phyloP scores from a whole-genome alignment of 2,888 invertebrate species.

The Abrostola tripartita region DNA sequence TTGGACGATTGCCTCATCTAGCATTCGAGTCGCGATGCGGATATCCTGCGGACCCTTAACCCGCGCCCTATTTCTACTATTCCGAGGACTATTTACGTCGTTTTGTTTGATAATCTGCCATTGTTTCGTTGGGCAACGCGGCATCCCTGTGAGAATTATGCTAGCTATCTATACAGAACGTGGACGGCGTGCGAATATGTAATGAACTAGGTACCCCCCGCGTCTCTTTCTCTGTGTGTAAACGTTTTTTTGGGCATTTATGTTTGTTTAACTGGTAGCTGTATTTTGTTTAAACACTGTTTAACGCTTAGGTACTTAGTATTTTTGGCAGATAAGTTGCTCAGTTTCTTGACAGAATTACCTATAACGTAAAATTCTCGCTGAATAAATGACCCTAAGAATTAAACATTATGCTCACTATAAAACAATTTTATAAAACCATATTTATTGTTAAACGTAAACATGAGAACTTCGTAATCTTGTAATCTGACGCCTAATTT shows the following conservation, averaged over 20 bases:
- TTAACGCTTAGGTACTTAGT: no score
- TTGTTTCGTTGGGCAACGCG: constrained; percentile 82
- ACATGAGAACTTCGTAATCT: no score
- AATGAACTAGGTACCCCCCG: constrained; percentile 66
- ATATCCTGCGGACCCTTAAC: constrained; percentile 83
- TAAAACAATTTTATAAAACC: no score
- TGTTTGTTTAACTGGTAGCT: constrained; percentile 15
- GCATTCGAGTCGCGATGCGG: constrained; percentile 83
- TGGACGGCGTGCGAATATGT: constrained; percentile 81
- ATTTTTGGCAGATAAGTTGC: no score
- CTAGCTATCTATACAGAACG: constrained; percentile 84
- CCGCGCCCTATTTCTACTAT: constrained; percentile 83
- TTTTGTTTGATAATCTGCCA: constrained; percentile 87
- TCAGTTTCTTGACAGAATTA: no score
- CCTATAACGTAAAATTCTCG: no score
- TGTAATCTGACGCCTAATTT: no score
- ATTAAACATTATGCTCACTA: no score
- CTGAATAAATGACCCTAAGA: no score
- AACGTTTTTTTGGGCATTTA: constrained; percentile 42
- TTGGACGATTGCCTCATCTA: constrained; percentile 77
- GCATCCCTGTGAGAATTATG: constrained; percentile 85
- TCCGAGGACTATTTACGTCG: constrained; percentile 85
- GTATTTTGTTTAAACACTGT: no score
- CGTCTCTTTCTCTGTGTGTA: constrained; percentile 36
- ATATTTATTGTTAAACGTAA: no score